phyloP scores from a whole-genome alignment of 2,797 vertebrate genomes.

The Syndactyla subalaris region DNA sequence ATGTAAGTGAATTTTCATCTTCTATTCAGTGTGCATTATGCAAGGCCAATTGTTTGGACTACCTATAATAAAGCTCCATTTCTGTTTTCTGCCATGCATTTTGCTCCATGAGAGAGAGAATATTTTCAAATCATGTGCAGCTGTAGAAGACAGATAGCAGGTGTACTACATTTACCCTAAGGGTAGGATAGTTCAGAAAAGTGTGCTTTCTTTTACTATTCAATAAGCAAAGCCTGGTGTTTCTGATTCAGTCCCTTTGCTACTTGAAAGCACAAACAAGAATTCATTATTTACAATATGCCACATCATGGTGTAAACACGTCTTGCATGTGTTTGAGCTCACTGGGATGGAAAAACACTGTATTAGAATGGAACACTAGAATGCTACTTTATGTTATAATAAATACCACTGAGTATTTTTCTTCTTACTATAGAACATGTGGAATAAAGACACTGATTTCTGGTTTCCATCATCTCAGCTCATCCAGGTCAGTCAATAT shows the following conservation, averaged over 20 bases:
- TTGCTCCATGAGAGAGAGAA: constrained; percentile 47
- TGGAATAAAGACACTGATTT: neutral
- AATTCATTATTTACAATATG: neutral
- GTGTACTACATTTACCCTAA: constrained; percentile 37
- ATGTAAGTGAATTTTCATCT: neutral
- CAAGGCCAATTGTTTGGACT: neutral
- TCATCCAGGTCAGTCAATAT: neutral
- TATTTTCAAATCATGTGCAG: constrained; percentile 54
- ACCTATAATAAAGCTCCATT: neutral
- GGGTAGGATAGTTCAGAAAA: neutral
- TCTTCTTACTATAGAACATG: neutral
- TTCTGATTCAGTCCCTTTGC: neutral
- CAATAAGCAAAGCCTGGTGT: neutral
- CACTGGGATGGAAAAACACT: neutral
- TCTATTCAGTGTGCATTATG: neutral
- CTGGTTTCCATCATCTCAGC: neutral
- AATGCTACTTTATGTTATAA: neutral
- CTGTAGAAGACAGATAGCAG: constrained; percentile 1
- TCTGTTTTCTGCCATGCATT: neutral
- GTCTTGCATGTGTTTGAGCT: neutral
- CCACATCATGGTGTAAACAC: neutral
- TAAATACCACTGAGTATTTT: neutral
- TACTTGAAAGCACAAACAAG: neutral
- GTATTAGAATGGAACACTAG: neutral
- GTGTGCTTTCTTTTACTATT: neutral